Percentiles rank a stretch among this genome's conserved stretches.
Evolutionary conservation across 2,113 vertebrate genomes (phyloP).

Genomic region (Cervus canadensis): DNA sequence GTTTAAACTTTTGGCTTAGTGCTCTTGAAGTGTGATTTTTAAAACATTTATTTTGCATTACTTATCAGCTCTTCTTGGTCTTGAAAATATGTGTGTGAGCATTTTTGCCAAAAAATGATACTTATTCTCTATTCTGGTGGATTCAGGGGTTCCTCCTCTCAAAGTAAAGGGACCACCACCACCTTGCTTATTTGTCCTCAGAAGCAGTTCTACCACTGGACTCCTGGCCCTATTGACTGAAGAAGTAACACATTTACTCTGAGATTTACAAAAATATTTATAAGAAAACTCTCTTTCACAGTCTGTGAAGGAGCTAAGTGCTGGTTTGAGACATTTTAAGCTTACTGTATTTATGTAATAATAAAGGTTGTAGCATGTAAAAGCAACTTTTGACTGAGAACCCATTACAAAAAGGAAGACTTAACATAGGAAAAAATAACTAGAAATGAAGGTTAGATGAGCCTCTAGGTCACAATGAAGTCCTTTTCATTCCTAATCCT

Average conservation of each 20-base stretch:
- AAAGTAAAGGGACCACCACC: background rate
- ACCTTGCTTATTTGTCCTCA: accelerated
- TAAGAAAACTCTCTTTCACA: background rate
- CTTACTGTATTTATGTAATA: background rate
- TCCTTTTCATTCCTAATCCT: background rate
- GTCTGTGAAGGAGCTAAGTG: background rate
- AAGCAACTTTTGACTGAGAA: background rate
- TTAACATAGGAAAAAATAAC: background rate
- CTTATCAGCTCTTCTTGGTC: background rate
- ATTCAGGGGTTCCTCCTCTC: background rate
- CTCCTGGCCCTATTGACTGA: background rate
- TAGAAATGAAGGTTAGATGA: background rate
- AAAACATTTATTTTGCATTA: background rate
- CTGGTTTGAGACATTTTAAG: background rate
- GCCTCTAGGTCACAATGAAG: background rate
- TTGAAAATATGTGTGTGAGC: background rate
- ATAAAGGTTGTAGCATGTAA: background rate
- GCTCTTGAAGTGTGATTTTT: background rate
- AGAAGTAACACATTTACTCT: background rate
- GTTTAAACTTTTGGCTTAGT: background rate
- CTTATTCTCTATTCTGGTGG: background rate
- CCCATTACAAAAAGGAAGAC: background rate
- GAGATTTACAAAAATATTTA: background rate
- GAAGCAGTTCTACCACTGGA: background rate
- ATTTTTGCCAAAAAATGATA: background rate